phyloP scores from a whole-genome alignment of 2,888 invertebrate species.

The Napeogenes inachia region DNA sequence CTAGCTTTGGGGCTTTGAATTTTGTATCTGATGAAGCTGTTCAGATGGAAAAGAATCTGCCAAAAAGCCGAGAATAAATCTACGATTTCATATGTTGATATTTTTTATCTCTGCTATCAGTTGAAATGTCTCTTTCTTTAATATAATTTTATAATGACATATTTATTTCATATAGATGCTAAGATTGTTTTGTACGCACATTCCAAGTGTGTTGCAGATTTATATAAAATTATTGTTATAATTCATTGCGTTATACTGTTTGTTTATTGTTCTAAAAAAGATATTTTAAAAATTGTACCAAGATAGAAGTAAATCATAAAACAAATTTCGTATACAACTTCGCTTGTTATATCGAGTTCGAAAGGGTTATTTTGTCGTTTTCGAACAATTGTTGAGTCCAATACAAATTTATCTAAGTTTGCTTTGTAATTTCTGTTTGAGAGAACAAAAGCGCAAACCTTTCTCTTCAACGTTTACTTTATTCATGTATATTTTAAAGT shows the following conservation, averaged over 20 bases:
- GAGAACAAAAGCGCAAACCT: conserved; percentile 17
- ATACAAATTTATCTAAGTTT: conserved; percentile 23
- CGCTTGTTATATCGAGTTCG: conserved; percentile 13
- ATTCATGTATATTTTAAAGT: neutral
- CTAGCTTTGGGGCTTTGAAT: conserved; percentile 37
- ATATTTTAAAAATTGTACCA: neutral
- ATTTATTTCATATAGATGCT: no score
- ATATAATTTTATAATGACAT: neutral
- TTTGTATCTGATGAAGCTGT: conserved; percentile 42
- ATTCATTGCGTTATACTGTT: no score
- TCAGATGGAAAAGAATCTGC: conserved; percentile 17
- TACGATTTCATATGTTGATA: conserved; percentile 13
- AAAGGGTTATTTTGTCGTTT: conserved; percentile 18
- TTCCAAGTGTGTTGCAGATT: no score
- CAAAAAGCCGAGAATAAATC: conserved; percentile 9
- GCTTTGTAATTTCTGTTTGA: conserved; percentile 26
- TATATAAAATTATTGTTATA: no score
- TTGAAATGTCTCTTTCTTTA: neutral
- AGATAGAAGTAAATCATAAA: conserved; percentile 3
- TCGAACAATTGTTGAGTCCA: conserved; percentile 21
- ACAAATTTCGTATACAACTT: conserved; percentile 12
- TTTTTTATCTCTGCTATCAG: conserved; percentile 4
- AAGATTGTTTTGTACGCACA: no score
- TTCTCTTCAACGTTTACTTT: conserved; percentile 8
- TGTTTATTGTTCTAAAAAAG: no score